Base-by-base conservation (phyloP, 2,797 vertebrate species). In the Melanotaenia boesemani region DNA sequence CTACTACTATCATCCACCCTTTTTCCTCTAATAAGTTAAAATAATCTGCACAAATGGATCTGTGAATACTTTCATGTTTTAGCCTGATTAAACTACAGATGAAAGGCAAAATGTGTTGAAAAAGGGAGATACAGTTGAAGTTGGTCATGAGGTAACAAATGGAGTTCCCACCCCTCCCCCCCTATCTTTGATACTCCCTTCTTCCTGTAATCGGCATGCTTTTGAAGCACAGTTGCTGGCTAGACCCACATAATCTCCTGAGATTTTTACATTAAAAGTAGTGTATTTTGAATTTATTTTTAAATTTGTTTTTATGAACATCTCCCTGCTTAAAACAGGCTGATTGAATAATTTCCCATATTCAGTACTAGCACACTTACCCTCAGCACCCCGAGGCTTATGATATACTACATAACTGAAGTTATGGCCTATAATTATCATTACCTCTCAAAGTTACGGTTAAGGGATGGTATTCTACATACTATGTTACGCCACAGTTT, bases 221-320 rank as follows among this genome's bases (percentile, higher is more conserved):
- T 88, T 85, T 82, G 82, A 89, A 84, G 76, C 68, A 62, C 39
- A 80, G 66, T 63, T 65, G 72, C 30, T 50, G 26, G 15, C 65
- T 22, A 7, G 11, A 34, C 63, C 58, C 77, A 44, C 63, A 9
- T 26, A 32, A 18, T 15, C 18, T 36, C 26, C 60, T 32, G 5
- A 24, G 9, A 28, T 2, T 26, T 55, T 55, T 55, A 24, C 52
- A 6, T 13, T 26, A 55, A 28, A 54, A 55, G 24, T 15, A 28
- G 12, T 55, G 24, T 13, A 3, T 28, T 5, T 50, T 50, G 36
- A 36, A 18, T 13, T 3, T 4, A 15, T 41, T 15, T 15, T 41
- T 41, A 4, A 15, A 15, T 41, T 39, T 36, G 8, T 30, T 30
- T 30, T 30, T 30, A 30, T 50, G 20, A n/a, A 50, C 20, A 50